Base-by-base conservation (phyloP, 2,113 vertebrate species). In the Plotosus lineatus region DNA sequence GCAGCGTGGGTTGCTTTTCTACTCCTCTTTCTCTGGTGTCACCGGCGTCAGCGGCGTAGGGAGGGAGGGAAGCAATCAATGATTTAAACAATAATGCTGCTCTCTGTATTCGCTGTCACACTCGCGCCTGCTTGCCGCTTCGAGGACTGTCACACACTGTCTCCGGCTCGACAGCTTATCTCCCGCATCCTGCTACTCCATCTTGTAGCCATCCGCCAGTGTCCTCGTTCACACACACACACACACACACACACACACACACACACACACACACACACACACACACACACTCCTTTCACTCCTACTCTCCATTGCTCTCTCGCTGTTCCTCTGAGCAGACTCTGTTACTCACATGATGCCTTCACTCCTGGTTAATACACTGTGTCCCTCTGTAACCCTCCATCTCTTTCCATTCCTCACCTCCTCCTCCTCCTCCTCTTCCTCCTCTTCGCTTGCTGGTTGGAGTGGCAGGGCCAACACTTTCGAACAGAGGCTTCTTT, bases 91-190 rank as follows among this genome's bases (percentile, higher is more conserved):
- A 90, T 93, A 94, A 94, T 93, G 89, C 90, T 83, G 86, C 89
- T 83, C 85, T 94, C 90, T 92, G 93, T 93, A 94, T 94, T 94
- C 92, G 88, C 90, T 85, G 91, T 92, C 93, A 93, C 93, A 92
- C 92, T 90, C 90, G 83, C 85, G 80, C 88, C 87, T 84, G 66
- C 89, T 87, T 55, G 82, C 84, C 74, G 71, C 83, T 88, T 85
- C 88, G 87, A 89, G 83, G 87, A 89, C 88, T 86, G 90, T 90
- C 90, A 90, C 88, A 83, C 87, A 79, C 86, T 85, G 86, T 88
- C 89, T 86, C 86, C 63, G 77, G 69, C 83, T 75, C 79, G 88
- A 88, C 86, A 86, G 89, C 87, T 92, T 88, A 90, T 91, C 87
- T 89, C 83, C 72, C 83, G 84, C 86, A 85, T 82, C 83, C 84